Evolutionary conservation across 2,797 vertebrate genomes (phyloP), one percentile per base, ranked within the genome.

Genomic region (Pagetopsis macropterus): DNA sequence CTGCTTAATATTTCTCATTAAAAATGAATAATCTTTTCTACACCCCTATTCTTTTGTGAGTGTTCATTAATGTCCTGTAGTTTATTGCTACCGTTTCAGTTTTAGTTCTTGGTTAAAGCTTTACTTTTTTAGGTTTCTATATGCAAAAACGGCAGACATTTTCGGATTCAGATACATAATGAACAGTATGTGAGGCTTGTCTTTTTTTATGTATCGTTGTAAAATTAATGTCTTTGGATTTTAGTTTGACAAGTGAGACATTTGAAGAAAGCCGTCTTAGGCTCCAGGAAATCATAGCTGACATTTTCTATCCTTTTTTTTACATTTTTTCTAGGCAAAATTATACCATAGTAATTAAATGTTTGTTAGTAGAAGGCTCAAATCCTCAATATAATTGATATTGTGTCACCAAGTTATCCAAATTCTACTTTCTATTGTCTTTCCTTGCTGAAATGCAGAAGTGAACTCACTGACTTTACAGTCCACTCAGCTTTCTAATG

Each of bases 401-500:
- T 48, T 64, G 54, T 54, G 66, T 50, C 27, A 51, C 21, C 16
- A 44, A 46, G 17, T 50, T 51, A 57, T 77, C 40, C 4, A 48
- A 60, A 62, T 63, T 77, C 15, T 23, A 19, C 45, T 58, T 44
- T 76, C 84, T 76, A 70, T 68, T 54, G 55, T 52, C 41, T 48
- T 79, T 72, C 40, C 74, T 59, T 82, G 68, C 59, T 70, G 60
- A 84, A 79, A 86, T 76, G 41, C 6, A 52, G 56, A 68, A 50
- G 10, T 54, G 31, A 76, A 37, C 33, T 69, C 78, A 68, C 57
- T 54, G 56, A 79, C 65, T 87, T 79, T 65, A 57, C 49, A 70
- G 73, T 75, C 80, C 73, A 82, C 65, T 85, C 82, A 70, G 82
- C 75, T 65, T 64, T 79, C 57, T 83, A 83, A 76, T 85, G 65